Evolutionary conservation across 2,797 vertebrate species (phyloP).

Genomic region (Siniperca obscura): DNA sequence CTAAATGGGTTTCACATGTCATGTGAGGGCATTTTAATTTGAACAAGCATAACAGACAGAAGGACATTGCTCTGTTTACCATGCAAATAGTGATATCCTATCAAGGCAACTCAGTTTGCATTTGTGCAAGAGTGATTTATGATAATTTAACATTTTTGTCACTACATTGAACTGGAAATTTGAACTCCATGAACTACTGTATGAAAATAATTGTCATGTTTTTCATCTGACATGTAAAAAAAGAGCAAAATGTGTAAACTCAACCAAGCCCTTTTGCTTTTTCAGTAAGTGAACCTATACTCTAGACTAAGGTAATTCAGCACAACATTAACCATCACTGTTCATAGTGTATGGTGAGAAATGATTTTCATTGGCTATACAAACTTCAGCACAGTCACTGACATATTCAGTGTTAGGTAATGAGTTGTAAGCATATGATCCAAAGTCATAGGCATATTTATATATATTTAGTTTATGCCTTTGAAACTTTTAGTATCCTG

Average conservation of each 20-base stretch:
- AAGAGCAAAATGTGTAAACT: background rate
- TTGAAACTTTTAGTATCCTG: background rate
- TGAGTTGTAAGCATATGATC: background rate
- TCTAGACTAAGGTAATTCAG: background rate
- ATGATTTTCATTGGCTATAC: background rate
- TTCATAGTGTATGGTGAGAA: background rate
- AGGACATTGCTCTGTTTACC: slow-evolving; percentile 3
- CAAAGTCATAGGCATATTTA: background rate
- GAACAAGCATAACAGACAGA: background rate
- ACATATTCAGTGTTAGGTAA: background rate
- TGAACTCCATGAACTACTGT: background rate
- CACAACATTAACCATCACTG: background rate
- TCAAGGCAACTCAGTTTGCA: background rate
- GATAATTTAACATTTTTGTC: slow-evolving; percentile 1
- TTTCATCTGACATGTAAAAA: background rate
- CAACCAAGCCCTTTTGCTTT: background rate
- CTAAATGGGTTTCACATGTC: slow-evolving; percentile 19
- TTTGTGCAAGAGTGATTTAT: background rate
- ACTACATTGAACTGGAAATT: slow-evolving; percentile 7
- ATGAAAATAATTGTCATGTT: slow-evolving; percentile 5
- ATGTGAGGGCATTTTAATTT: slow-evolving; percentile 30
- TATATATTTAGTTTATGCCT: no score
- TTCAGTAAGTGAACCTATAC: background rate
- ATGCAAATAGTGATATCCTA: slow-evolving; percentile 14
- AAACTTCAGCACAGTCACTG: background rate